These are phyloP conservation scores for Pteria penguin DNA, from an alignment of 2,888 invertebrate genomes.

Conservation along the genomic window DNA sequence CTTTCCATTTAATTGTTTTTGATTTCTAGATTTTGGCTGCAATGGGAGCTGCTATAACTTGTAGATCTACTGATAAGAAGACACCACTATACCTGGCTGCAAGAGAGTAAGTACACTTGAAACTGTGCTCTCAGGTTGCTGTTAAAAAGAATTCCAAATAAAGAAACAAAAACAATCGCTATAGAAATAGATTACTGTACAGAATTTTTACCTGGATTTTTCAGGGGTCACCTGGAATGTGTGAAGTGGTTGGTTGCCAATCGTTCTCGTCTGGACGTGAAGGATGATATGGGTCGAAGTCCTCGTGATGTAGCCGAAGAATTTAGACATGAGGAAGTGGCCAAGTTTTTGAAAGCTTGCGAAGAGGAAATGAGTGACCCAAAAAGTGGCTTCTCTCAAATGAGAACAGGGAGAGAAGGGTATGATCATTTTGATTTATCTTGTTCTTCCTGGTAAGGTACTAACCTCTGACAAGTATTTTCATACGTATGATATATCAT, in stretches of 20 bases:
- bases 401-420: slow-evolving; percentile 49
- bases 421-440: no score
- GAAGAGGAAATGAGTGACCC: slow-evolving; percentile 65
- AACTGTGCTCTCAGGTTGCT: no score
- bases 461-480: no score
- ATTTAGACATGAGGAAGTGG: slow-evolving; percentile 66
- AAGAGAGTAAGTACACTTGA: slow-evolving; percentile 65
- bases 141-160: background rate
- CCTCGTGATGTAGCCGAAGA: slow-evolving; percentile 70
- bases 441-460: no score
- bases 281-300: slow-evolving; percentile 69
- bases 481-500: no score
- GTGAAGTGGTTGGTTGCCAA: slow-evolving; percentile 77
- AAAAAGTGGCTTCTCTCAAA: slow-evolving; percentile 63
- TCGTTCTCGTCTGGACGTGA: slow-evolving; percentile 60
- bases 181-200: no score
- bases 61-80: slow-evolving; percentile 69
- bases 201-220: no score
- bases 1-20: no score
- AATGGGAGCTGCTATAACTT: slow-evolving; percentile 71
- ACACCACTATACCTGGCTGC: slow-evolving; percentile 75
- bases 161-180: no score
- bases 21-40: slow-evolving; percentile 69
- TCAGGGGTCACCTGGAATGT: slow-evolving; percentile 74
- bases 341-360: slow-evolving; percentile 66